Base-by-base conservation (phyloP, 2,888 invertebrate genomes). In the Ornithoptera alexandrae region DNA sequence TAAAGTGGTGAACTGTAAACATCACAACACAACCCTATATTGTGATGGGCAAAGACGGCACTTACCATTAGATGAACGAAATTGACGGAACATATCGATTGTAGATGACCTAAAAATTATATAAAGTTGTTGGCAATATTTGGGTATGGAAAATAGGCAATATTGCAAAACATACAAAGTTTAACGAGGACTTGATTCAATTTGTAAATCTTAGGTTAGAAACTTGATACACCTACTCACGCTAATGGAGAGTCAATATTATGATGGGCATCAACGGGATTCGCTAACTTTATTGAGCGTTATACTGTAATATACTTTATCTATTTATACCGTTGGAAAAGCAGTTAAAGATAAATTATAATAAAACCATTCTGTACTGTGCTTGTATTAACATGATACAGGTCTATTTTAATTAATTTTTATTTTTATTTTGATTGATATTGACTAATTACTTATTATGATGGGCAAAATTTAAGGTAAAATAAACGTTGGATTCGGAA, bases 211-310 rank as follows among this genome's bases (percentile, higher is more conserved):
- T 66, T 30, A 24, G 60, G 50, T n/a, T 58, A 36, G 66, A 30
- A 66, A 66, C 66, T 66, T 66, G 60, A 66, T 60, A 66, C 66
- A 20, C 57, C 1, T 56, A 65, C 59, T 65, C 42, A 59, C 59
- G 66, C 60, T 66, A 66, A 66, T 66, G 66, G 66, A 66, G 50
- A 60, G 66, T 66, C 46, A 66, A 66, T 60, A 66, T 66, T 66
- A 50, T 46, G 60, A 30, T 66, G n/a, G 66, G 59, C 60, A 60
- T 60, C 30, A 46, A 60, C 20, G 36, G 66, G 15, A 60, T 50
- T 66, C 24, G 24, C 18, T 24, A 36, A 36, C 60, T 58, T 58
- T 22, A 60, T 60, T 60, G 12, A 60, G 18, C 15, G 5, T 50
- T 17, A 50, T 30, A 30, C 30, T 30, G 30, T 30, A 30, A 30